Base-by-base conservation (phyloP, 1,140 invertebrate species). In the Trichonephila inaurata region DNA sequence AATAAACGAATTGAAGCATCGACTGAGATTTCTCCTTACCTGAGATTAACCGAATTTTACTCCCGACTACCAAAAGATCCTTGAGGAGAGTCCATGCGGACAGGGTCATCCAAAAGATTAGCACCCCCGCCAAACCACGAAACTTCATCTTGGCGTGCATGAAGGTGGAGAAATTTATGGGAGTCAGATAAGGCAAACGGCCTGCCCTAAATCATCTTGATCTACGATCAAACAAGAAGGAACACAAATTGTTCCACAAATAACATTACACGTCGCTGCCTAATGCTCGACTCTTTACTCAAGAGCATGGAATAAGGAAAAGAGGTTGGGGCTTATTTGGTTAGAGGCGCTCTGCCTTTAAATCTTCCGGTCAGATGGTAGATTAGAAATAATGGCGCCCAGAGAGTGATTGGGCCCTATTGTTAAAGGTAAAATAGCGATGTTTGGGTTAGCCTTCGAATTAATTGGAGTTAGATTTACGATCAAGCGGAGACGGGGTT, bases 261-360 rank as follows among this genome's bases (percentile, higher is more conserved):
- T 91, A 91, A 91, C 90, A 91, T 91, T 83, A 91, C 90, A 91
- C 90, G 90, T 91, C 90, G 90, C 77, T 82, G 90, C 77, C 60
- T 91, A 91, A 91, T 91, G 77, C 33, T 28, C 28, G 14, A 61
- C 7, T 61, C 44, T 58, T 91, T 83, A 66, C 61, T 91, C 90
- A 77, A 44, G 62, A 51, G 51, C 51, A 10, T 51, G 51, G 51
- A 51, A 5, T 51, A 51, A 51, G 51, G 51, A 51, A 51, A 51
- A 51, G 77, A 60, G 24, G 61, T 18, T 7, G n/a, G 33, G 61
- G 77, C 90, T 91, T 91, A 91, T 91, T 91, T 91, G 90, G 90
- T 91, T 91, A 91, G 77, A 44, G 33, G 89, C 28, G 18, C 28
- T 58, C 60, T 21, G 60, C 77, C 89, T 40, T n/a, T 91, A 91